Evolutionary conservation across 2,113 vertebrate species (phyloP).

Genomic region (Bufo gargarizans): DNA sequence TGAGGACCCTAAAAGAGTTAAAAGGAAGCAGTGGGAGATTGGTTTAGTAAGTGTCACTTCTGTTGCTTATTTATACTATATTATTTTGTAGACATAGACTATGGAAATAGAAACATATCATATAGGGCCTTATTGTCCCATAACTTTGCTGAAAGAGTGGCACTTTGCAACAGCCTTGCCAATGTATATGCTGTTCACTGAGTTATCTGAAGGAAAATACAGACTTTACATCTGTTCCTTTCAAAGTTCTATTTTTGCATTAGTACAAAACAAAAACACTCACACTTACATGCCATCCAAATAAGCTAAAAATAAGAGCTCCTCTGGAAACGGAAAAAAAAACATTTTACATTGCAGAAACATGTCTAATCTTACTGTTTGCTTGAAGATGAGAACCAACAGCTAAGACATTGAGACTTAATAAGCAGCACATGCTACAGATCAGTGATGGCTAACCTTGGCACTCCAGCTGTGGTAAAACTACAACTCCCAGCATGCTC

Average conservation of each 20-base stretch:
- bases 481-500: too few species aligned
- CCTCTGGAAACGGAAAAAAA: neutral
- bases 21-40: too few species aligned
- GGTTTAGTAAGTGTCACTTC: too few species aligned
- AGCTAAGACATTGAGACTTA: neutral
- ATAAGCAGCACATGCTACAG: neutral
- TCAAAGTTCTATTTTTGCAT: neutral
- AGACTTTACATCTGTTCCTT: neutral
- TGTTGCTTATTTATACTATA: too few species aligned
- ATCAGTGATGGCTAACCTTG: too few species aligned
- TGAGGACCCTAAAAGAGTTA: too few species aligned
- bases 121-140: neutral
- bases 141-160: neutral
- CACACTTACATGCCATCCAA: neutral
- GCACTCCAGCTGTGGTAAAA: too few species aligned
- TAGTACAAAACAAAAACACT: neutral
- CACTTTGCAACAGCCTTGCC: neutral
- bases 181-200: neutral
- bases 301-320: neutral
- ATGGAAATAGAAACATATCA: too few species aligned
- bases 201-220: neutral
- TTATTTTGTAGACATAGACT: too few species aligned
- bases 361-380: neutral
- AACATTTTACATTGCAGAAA: neutral
- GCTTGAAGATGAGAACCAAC: neutral